These are phyloP conservation scores for Sebastiscus albofasciatus DNA, from an alignment of 2,797 vertebrate genomes.

Conservation along the genomic window DNA sequence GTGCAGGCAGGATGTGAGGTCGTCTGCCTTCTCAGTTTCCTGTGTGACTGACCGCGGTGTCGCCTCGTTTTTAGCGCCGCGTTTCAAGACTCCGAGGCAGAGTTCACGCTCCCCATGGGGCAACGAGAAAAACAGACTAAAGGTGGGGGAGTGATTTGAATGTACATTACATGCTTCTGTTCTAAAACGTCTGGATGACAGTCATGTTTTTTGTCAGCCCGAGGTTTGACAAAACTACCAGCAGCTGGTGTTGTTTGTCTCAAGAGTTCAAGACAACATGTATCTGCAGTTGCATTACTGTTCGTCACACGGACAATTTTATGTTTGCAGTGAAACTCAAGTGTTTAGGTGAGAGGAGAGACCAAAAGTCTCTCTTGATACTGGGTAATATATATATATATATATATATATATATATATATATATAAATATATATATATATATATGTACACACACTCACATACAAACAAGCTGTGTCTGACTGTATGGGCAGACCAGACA, in stretches of 20 bases:
- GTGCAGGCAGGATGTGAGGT: constrained; percentile 81
- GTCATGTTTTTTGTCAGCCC: too few relatives aligned
- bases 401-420: background rate
- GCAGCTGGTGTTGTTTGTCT: background rate
- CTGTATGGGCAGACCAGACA: constrained; percentile 53
- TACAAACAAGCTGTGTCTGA: constrained; percentile 22
- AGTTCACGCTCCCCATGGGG: constrained; percentile 39
- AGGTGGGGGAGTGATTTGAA: constrained; percentile 39
- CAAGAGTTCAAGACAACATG: background rate
- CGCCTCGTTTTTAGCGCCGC: constrained; percentile 37
- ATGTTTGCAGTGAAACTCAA: constrained; percentile 14
- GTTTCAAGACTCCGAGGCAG: constrained; percentile 46
- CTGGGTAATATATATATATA: background rate
- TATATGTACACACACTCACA: background rate
- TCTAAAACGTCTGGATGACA: too few relatives aligned
- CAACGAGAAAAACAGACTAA: constrained; percentile 5
- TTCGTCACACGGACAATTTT: background rate
- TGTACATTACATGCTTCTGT: background rate
- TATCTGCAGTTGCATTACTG: constrained; percentile 11
- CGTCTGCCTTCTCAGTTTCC: constrained; percentile 76
- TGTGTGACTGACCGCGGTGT: constrained; percentile 76
- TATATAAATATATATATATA: background rate
- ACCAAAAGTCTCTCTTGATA: background rate
- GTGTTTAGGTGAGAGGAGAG: constrained; percentile 6
- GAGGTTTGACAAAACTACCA: background rate